These are phyloP conservation scores for Symphodus melops DNA, from an alignment of 2,113 vertebrate species.

Conservation along the genomic window DNA sequence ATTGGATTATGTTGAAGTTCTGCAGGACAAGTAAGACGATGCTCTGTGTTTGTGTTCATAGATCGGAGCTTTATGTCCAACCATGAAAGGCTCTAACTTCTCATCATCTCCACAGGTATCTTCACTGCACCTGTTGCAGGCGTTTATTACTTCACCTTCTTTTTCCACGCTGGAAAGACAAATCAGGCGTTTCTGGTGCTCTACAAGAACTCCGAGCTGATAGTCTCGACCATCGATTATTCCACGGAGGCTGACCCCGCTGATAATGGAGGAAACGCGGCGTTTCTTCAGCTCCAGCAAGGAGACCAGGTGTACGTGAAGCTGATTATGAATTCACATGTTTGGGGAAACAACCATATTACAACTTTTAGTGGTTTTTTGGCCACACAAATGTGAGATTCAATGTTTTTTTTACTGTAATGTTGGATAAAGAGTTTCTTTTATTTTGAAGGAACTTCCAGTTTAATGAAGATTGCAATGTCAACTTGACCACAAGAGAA, in stretches of 20 bases:
- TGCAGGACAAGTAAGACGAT: no score
- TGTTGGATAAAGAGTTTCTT: no score
- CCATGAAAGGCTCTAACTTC: background rate
- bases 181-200: fast-evolving
- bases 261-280: conserved; percentile 42
- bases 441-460: no score
- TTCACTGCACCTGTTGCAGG: conserved; percentile 4
- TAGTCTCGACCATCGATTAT: background rate
- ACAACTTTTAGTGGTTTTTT: conserved; percentile 34
- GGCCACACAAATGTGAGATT: background rate
- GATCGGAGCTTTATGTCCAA: no score
- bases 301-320: conserved; percentile 5
- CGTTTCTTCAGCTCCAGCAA: conserved; percentile 21
- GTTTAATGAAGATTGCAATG: no score
- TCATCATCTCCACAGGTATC: conserved; percentile 2
- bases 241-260: fast-evolving
- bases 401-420: no score
- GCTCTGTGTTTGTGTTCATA: no score
- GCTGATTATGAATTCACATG: background rate
- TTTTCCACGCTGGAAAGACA: conserved; percentile 1
- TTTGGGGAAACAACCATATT: fast-evolving
- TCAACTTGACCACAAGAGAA: no score
- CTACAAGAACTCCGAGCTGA: background rate
- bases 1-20: no score
- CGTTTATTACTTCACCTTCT: conserved; percentile 15